Percentiles rank a stretch among this genome's conserved stretches.
phyloP scores from a whole-genome alignment of 2,113 vertebrate genomes.

The Montifringilla adamsi region DNA sequence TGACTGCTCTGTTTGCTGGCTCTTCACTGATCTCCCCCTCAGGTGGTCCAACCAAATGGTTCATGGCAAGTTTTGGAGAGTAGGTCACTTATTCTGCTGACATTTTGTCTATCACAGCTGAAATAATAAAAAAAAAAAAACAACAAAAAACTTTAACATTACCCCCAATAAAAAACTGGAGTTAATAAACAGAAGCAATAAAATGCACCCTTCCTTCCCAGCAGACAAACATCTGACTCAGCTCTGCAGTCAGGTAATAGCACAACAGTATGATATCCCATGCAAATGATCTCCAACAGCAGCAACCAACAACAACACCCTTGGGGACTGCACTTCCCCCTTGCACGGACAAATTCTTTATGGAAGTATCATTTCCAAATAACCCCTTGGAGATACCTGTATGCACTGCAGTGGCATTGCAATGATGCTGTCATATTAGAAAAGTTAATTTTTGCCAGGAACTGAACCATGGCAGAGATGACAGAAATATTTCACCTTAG shows the following conservation, averaged over 20 bases:
- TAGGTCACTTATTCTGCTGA: constrained; percentile 66
- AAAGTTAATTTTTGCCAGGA: background rate
- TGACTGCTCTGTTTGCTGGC: constrained; percentile 72
- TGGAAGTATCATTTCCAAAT: background rate
- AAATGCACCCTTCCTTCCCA: background rate
- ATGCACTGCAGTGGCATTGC: background rate
- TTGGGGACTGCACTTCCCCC: background rate
- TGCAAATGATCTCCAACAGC: background rate
- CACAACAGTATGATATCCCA: background rate
- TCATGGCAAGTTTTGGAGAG: constrained; percentile 78
- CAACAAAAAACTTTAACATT: background rate
- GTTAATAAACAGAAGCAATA: background rate
- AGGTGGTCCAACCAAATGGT: constrained; percentile 78
- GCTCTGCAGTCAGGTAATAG: background rate
- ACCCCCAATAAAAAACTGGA: background rate
- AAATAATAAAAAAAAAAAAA: background rate
- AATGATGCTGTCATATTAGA: background rate
- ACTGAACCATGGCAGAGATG: background rate
- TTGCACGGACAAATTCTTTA: background rate
- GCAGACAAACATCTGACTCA: background rate
- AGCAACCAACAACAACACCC: background rate
- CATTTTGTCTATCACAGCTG: constrained; percentile 74
- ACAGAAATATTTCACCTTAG: background rate
- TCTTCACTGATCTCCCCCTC: constrained; percentile 77
- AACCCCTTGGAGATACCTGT: background rate